phyloP scores from a whole-genome alignment of 1,140 invertebrate genomes.

The Pararge aegeria region DNA sequence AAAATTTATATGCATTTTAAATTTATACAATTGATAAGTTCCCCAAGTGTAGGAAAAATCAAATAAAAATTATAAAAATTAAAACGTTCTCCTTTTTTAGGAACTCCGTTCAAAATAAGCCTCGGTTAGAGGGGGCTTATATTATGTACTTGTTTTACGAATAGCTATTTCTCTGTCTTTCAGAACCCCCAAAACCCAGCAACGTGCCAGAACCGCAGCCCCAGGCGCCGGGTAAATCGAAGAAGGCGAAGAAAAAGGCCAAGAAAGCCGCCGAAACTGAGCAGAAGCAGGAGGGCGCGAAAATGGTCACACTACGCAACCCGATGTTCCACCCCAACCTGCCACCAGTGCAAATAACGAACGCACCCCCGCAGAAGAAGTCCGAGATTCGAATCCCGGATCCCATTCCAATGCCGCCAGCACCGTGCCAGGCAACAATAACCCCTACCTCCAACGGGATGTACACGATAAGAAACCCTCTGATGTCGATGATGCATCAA shows the following conservation, averaged over 20 bases:
- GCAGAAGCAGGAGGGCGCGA: constrained; percentile 68
- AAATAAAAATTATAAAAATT: too few species aligned
- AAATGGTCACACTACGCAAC: constrained; percentile 88
- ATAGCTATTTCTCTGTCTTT: constrained; percentile 6
- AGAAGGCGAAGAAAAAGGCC: constrained; percentile 72
- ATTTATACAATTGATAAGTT: too few species aligned
- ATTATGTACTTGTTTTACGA: too few species aligned
- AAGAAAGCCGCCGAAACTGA: constrained; percentile 55
- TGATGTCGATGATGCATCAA: constrained; percentile 77
- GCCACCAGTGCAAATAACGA: constrained; percentile 58
- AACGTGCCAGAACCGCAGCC: constrained; percentile 50
- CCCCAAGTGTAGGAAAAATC: too few species aligned
- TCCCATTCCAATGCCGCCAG: constrained; percentile 73
- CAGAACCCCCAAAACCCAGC: constrained; percentile 63
- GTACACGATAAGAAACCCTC: constrained; percentile 89
- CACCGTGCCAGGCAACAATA: constrained; percentile 74
- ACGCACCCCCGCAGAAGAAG: constrained; percentile 80
- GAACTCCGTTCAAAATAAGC: too few species aligned
- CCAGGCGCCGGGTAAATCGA: constrained; percentile 47
- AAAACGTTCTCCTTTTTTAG: too few species aligned
- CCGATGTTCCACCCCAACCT: constrained; percentile 83
- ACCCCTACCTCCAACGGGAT: constrained; percentile 81
- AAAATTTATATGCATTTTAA: too few species aligned
- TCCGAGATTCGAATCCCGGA: constrained; percentile 65
- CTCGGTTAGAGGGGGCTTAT: too few species aligned